Evolutionary conservation across 2,888 invertebrate species (phyloP).

Genomic region (Danaus chrysippus): DNA sequence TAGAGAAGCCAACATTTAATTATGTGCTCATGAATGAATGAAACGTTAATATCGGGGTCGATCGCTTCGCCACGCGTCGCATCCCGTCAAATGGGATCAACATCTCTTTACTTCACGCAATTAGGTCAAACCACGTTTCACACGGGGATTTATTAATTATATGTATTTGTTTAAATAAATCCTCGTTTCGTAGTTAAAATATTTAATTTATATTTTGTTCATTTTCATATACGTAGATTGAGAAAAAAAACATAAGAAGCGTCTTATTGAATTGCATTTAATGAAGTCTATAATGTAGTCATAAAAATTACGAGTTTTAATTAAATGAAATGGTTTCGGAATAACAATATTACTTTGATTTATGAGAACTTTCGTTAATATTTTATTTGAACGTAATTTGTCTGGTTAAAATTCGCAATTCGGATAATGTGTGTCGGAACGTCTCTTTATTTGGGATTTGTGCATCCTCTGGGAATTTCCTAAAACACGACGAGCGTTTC

Average conservation of each 20-base stretch:
- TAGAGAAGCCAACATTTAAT: background rate
- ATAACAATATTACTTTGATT: too few relatives aligned
- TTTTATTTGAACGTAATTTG: background rate
- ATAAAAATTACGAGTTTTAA: too few relatives aligned
- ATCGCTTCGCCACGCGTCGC: background rate
- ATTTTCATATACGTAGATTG: too few relatives aligned
- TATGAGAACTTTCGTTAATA: too few relatives aligned
- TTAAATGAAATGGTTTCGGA: too few relatives aligned
- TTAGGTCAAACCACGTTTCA: conserved; percentile 1
- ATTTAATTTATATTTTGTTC: too few relatives aligned
- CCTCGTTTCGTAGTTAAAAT: too few relatives aligned
- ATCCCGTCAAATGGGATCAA: background rate
- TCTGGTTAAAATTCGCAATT: background rate
- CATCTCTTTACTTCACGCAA: background rate
- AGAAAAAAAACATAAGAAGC: too few relatives aligned
- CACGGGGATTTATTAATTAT: background rate
- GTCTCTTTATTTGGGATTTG: background rate
- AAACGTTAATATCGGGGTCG: background rate
- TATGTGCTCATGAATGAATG: background rate
- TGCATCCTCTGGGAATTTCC: background rate
- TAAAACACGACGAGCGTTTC: background rate
- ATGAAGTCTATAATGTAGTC: too few relatives aligned
- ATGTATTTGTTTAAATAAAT: background rate
- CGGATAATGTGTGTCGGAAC: background rate
- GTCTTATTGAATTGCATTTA: too few relatives aligned